Percentiles rank a stretch among this genome's conserved stretches.
Conservation (phyloP, 2,888 invertebrate species). For the Heliconius ethilla region DNA sequence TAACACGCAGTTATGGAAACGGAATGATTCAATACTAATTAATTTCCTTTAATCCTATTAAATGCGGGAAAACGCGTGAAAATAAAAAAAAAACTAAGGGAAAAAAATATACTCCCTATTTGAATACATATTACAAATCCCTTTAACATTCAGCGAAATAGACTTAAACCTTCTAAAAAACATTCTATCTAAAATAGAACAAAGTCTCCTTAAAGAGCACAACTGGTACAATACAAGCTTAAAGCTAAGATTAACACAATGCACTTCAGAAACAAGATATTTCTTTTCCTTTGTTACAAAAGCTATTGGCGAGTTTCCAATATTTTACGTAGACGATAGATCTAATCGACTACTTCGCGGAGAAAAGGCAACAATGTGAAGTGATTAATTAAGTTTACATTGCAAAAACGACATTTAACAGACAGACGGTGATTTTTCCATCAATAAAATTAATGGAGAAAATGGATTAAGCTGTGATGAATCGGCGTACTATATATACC, state of each 20-base stretch:
- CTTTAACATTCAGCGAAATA: background rate
- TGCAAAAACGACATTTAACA: constrained; percentile 31
- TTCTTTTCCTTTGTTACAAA: constrained; percentile 44
- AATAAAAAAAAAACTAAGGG: too few relatives aligned
- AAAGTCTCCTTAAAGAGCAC: constrained; percentile 22
- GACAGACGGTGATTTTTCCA: constrained; percentile 31
- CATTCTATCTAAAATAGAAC: constrained; percentile 18
- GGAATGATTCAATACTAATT: background rate
- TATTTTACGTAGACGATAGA: constrained; percentile 46
- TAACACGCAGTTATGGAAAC: too few relatives aligned
- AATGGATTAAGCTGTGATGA: constrained; percentile 28
- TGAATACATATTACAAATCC: background rate
- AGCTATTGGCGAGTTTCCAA: constrained; percentile 48
- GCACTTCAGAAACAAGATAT: constrained; percentile 43
- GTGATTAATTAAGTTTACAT: constrained; percentile 45
- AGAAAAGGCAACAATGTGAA: constrained; percentile 44
- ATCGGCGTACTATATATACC: constrained; percentile 6
- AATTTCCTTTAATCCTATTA: too few relatives aligned
- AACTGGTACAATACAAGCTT: constrained; percentile 32
- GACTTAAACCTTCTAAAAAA: background rate
- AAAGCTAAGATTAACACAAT: constrained; percentile 43
- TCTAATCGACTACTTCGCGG: constrained; percentile 46
- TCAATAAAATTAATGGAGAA: constrained; percentile 34
- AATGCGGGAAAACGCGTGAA: too few relatives aligned
- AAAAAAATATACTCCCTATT: background rate